These are phyloP conservation scores for Eulacestoma nigropectus DNA, from an alignment of 2,113 vertebrate genomes.

Conservation along the genomic window DNA sequence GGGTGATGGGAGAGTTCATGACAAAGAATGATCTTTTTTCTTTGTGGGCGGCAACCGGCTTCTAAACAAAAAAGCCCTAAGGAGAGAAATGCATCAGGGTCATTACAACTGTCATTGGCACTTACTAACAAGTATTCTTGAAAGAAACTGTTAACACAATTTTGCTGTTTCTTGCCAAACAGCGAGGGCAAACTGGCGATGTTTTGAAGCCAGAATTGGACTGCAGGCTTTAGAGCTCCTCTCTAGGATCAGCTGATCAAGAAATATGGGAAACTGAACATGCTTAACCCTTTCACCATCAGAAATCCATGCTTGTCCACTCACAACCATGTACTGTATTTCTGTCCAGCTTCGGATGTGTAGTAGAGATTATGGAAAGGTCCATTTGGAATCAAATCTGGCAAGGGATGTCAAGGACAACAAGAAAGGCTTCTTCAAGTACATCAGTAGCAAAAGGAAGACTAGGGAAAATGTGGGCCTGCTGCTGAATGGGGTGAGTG, in stretches of 20 bases:
- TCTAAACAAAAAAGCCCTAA: slow-evolving; percentile 44
- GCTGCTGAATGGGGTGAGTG: neutral
- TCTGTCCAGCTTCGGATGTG: neutral
- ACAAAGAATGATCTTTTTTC: neutral
- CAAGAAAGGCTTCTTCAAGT: neutral
- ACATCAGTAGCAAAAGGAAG: neutral
- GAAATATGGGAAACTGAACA: neutral
- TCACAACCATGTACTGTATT: neutral
- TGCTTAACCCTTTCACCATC: neutral
- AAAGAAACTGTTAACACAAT: slow-evolving; percentile 53
- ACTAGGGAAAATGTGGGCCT: neutral
- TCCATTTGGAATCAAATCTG: neutral
- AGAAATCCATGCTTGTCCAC: neutral
- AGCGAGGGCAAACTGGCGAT: neutral
- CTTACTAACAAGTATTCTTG: slow-evolving; percentile 28
- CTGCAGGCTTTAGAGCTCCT: neutral
- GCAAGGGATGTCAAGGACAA: neutral
- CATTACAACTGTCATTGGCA: slow-evolving; percentile 59
- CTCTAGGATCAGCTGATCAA: slow-evolving; percentile 3
- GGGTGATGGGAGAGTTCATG: neutral
- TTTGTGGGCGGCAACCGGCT: neutral
- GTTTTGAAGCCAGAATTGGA: neutral
- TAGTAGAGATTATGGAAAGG: neutral
- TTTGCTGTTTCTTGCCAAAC: slow-evolving; percentile 42
- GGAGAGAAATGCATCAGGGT: slow-evolving; percentile 32